Percentiles rank a stretch among this genome's conserved stretches.
These are phyloP conservation scores for Cyanoliseus patagonus DNA, from an alignment of 2,113 vertebrate genomes.

Conservation along the genomic window DNA sequence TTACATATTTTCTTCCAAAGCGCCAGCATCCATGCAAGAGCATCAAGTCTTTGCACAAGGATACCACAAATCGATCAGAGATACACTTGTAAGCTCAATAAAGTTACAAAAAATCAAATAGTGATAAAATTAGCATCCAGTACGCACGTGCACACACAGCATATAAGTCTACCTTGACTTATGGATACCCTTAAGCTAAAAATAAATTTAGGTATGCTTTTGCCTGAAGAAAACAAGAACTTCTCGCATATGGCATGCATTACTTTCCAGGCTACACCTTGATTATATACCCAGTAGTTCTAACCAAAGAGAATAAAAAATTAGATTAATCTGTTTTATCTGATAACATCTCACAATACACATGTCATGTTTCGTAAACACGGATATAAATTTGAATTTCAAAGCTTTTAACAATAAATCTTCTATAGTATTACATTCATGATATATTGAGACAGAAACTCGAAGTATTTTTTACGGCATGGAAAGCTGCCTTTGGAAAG, in stretches of 20 bases:
- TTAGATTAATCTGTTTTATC: not conserved
- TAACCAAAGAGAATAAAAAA: constrained; percentile 16
- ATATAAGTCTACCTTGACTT: not conserved
- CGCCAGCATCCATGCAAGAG: not conserved
- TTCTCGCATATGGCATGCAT: constrained; percentile 6
- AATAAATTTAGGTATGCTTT: constrained; percentile 28
- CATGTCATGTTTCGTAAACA: constrained; percentile 55
- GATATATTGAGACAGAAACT: not conserved
- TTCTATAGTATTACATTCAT: not conserved
- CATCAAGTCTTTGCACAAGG: constrained; percentile 14
- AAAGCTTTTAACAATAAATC: constrained; percentile 11
- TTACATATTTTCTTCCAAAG: constrained; percentile 4
- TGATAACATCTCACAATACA: not conserved
- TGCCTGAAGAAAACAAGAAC: constrained; percentile 38
- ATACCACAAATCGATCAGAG: constrained; percentile 42
- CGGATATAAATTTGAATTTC: constrained; percentile 32
- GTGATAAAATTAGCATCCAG: constrained; percentile 44
- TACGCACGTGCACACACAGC: not conserved
- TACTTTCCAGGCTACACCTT: not conserved
- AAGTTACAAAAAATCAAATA: constrained; percentile 49
- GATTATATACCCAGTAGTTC: not conserved
- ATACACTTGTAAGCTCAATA: constrained; percentile 7
- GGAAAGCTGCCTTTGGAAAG: constrained; percentile 1
- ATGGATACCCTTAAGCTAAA: not conserved
- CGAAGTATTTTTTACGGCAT: not conserved